Evolutionary conservation across 2,888 invertebrate genomes (phyloP), one percentile per base, ranked within the genome.

Genomic region (Amorpha juglandis): DNA sequence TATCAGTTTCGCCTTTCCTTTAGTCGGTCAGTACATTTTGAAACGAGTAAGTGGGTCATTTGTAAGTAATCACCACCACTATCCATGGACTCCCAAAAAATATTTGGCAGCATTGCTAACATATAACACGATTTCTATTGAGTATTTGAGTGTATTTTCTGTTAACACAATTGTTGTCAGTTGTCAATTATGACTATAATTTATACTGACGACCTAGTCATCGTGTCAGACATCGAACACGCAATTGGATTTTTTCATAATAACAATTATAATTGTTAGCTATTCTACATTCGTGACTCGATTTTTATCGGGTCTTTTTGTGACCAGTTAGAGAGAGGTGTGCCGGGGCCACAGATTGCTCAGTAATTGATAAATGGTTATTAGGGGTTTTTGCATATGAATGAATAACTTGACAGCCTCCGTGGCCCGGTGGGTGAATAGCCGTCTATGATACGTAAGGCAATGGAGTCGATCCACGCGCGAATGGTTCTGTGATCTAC

Each of bases 351-450:
- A n/a, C 55, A 16, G 55, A n/a, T 38, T 55, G 35, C 16, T 38
- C 35, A 38, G 16, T 38, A 38, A 55, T 55, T 55, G 55, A 55
- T 55, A 55, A 55, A 55, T 38, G 8, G 55, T 55, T 55, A 55
- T 35, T 38, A 11, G 16, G 6, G 16, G 4, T 16, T 55, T 38
- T 55, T 16, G 11, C 55, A 55, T 35, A 58, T 58, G 58, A 58
- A 58, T 58, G 58, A 58, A 12, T 58, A 27, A 27, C 27, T 27
- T 27, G 27, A 27, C 27, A 27, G 1, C 4, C 27, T 27, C 27
- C 27, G 27, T 27, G 27, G 27, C 27, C 27, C 27, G 4, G 27
- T 27, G 27, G 27, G 1, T 4, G 27, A 27, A 27, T 27, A 4
- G 4, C 27, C 27, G 27, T 27, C 2, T 27, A 27, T 27, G 27